phyloP scores from a whole-genome alignment of 2,888 invertebrate genomes.

The Ommatoiulus sabulosus region DNA sequence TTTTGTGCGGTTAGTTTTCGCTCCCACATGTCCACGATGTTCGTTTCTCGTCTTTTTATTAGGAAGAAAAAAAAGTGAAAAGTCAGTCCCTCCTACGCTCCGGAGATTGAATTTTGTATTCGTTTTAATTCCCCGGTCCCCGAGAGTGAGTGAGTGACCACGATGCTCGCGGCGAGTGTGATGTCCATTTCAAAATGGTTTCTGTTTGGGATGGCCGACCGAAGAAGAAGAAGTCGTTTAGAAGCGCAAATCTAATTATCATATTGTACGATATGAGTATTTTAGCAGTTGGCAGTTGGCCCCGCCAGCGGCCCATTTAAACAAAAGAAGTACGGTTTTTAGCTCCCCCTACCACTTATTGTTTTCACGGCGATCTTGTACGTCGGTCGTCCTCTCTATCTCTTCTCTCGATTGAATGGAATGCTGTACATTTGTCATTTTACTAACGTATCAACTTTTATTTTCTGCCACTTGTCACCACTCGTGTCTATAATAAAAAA shows the following conservation, averaged over 20 bases:
- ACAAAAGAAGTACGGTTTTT: slow-evolving; percentile 29
- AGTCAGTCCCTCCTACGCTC: too few species aligned
- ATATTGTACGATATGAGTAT: slow-evolving; percentile 34
- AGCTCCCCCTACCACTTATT: too few species aligned
- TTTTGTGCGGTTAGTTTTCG: slow-evolving; percentile 21
- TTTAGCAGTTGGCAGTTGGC: slow-evolving; percentile 23
- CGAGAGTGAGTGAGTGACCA: background rate
- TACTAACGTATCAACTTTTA: slow-evolving; percentile 45
- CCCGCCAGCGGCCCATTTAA: too few species aligned
- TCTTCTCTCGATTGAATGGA: slow-evolving; percentile 35
- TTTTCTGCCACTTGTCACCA: slow-evolving; percentile 48
- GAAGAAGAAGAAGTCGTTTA: slow-evolving; percentile 1
- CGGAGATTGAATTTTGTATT: background rate
- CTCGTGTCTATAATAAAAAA: slow-evolving; percentile 27
- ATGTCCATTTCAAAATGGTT: background rate
- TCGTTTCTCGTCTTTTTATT: background rate
- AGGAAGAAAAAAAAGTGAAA: background rate
- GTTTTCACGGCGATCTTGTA: slow-evolving; percentile 14
- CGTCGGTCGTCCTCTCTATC: slow-evolving; percentile 21
- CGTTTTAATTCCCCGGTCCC: slow-evolving; percentile 6
- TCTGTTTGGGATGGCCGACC: background rate
- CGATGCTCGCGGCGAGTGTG: background rate
- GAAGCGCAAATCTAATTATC: slow-evolving; percentile 10
- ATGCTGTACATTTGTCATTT: slow-evolving; percentile 50
- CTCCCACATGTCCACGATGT: slow-evolving; percentile 23